phyloP scores from a whole-genome alignment of 1,140 invertebrate genomes.

The Drosophila ananassae region DNA sequence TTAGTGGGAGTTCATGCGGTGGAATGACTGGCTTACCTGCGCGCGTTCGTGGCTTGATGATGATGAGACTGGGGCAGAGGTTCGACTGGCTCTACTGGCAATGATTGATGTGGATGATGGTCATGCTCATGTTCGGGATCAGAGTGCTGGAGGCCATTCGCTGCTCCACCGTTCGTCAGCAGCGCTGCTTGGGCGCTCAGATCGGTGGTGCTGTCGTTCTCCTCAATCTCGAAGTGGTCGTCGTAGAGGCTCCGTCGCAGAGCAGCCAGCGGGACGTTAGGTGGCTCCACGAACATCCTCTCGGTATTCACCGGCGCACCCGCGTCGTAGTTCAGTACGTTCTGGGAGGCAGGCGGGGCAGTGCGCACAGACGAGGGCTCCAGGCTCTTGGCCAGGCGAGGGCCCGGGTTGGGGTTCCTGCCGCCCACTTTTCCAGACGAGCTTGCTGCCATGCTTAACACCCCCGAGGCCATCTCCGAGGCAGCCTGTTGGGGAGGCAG shows the following conservation, averaged over 20 bases:
- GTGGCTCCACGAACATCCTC: conserved; percentile 48
- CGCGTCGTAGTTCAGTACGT: conserved; percentile 7
- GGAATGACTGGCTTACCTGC: conserved; percentile 62
- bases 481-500: conserved; percentile 52
- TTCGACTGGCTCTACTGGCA: conserved; percentile 42
- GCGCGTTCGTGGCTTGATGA: conserved; percentile 70
- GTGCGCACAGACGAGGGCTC: conserved; percentile 30
- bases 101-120: conserved; percentile 46
- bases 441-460: not conserved
- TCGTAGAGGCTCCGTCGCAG: conserved; percentile 16
- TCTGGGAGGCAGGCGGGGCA: not conserved
- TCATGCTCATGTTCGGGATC: conserved; percentile 30
- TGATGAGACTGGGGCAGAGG: conserved; percentile 28
- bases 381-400: conserved; percentile 40
- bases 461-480: conserved; percentile 1
- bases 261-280: conserved; percentile 21
- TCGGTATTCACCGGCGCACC: conserved; percentile 37
- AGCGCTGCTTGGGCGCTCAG: conserved; percentile 32
- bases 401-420: not conserved
- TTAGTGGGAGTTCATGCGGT: conserved; percentile 7
- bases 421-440: not conserved
- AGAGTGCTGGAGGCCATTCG: conserved; percentile 51
- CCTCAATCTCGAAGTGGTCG: not conserved
- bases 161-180: conserved; percentile 36
- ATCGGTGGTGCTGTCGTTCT: conserved; percentile 9